Percentiles rank a stretch among this genome's conserved stretches.
Evolutionary conservation across 92 coral and sea anemone genomes (phyloP).

Genomic region (Pocillopora grandis): DNA sequence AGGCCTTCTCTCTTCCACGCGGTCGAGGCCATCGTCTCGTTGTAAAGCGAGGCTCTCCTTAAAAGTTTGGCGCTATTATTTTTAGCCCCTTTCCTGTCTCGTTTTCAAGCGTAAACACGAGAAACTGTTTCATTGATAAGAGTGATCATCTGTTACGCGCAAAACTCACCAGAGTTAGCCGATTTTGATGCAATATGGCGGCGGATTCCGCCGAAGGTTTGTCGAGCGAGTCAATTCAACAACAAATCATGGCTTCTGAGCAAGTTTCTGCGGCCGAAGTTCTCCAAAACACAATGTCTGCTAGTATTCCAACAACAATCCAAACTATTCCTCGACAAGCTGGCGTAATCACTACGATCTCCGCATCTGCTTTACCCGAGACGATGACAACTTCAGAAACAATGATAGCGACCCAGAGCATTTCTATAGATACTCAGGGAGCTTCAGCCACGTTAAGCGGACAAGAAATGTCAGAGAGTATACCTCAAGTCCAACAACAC

Average conservation of each 20-base stretch:
- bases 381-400: slow-evolving; percentile 62
- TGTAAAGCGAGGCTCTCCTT: slow-evolving; percentile 96
- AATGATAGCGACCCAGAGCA: slow-evolving; percentile 60
- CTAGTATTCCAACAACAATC: slow-evolving; percentile 42
- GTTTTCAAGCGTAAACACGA: slow-evolving; percentile 93
- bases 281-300: slow-evolving; percentile 46
- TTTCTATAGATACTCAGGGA: slow-evolving; percentile 71
- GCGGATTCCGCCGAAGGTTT: slow-evolving; percentile 65
- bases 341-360: slow-evolving; percentile 58
- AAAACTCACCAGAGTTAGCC: slow-evolving; percentile 16
- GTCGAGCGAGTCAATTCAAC: slow-evolving; percentile 60
- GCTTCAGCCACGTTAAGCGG: slow-evolving; percentile 37
- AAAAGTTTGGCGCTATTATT: slow-evolving; percentile 66
- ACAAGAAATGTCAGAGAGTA: slow-evolving; percentile 47
- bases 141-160: slow-evolving; percentile 2
- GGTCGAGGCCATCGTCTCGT: slow-evolving; percentile 93
- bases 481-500: slow-evolving; percentile 50
- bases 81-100: slow-evolving; percentile 89
- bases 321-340: slow-evolving; percentile 51
- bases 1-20: slow-evolving; percentile 72
- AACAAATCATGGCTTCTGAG: slow-evolving; percentile 68
- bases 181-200: slow-evolving; percentile 53
- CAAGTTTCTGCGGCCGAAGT: slow-evolving; percentile 63
- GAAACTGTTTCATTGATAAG: slow-evolving; percentile 44
- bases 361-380: slow-evolving; percentile 59